Conservation (phyloP, 2,797 vertebrate species). For the Rhinogobio ventralis region DNA sequence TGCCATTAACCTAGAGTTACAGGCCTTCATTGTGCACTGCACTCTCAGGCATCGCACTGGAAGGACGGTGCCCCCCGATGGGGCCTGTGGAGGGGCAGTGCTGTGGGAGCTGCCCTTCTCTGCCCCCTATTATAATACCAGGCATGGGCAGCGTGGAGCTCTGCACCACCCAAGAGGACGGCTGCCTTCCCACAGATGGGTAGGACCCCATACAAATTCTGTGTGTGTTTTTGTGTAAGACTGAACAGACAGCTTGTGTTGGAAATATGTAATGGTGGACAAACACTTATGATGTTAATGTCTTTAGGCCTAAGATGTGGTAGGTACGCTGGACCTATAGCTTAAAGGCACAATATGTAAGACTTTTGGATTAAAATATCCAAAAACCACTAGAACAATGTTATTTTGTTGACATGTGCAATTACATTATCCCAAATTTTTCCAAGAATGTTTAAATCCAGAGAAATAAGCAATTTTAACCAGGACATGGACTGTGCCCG, state of each 20-base stretch:
- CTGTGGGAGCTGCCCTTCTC: conserved; percentile 69
- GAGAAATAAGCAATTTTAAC: too few relatives aligned
- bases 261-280: neutral
- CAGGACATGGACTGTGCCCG: too few relatives aligned
- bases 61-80: conserved; percentile 70
- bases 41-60: conserved; percentile 70
- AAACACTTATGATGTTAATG: neutral
- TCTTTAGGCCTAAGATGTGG: neutral
- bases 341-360: neutral
- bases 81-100: conserved; percentile 72
- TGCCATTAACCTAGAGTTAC: conserved; percentile 33
- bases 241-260: neutral
- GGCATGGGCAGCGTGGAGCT: conserved; percentile 70
- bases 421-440: too few relatives aligned
- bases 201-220: conserved; percentile 60
- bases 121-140: conserved; percentile 61
- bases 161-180: conserved; percentile 68
- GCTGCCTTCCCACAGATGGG: conserved; percentile 70
- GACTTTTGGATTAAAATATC: too few relatives aligned
- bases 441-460: too few relatives aligned
- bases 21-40: conserved; percentile 47
- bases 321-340: neutral
- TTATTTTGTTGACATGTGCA: too few relatives aligned
- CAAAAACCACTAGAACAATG: too few relatives aligned
- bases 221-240: conserved; percentile 35